A percentile compares a stretch with the other conserved stretches of the same genome.
Conservation (phyloP, 2,797 vertebrate genomes). For the Phrynocephalus vlangalii region DNA sequence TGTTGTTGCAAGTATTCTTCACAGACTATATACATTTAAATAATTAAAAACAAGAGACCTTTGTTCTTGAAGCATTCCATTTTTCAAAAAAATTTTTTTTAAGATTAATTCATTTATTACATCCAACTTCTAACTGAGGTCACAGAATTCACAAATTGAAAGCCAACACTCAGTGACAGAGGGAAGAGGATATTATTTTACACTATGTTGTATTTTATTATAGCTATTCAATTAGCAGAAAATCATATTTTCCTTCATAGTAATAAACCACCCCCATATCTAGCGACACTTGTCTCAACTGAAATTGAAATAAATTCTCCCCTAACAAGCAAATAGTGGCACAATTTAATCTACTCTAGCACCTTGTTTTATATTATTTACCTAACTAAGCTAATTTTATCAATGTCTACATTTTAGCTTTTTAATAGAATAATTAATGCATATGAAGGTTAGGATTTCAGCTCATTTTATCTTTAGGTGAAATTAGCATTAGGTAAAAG, state of each 20-base stretch:
- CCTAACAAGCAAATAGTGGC: slow-evolving; percentile 26
- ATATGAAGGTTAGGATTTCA: slow-evolving; percentile 48
- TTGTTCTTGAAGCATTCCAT: not conserved
- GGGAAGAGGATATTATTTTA: not conserved
- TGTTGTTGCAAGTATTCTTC: not conserved
- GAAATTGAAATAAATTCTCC: slow-evolving; percentile 42
- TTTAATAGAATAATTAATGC: slow-evolving; percentile 34
- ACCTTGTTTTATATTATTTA: slow-evolving; percentile 36
- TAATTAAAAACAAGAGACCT: not conserved
- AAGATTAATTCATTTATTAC: not conserved
- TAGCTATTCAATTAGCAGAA: slow-evolving; percentile 29
- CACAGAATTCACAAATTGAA: not conserved
- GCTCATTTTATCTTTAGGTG: slow-evolving; percentile 1
- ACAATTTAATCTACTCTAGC: slow-evolving; percentile 49
- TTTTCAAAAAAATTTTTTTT: not conserved
- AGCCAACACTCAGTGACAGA: not conserved
- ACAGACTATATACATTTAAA: not conserved
- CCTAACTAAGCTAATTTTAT: slow-evolving; percentile 27
- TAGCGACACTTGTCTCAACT: not conserved
- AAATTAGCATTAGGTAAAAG: slow-evolving; percentile 36
- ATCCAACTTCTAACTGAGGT: not conserved
- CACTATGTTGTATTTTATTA: slow-evolving; percentile 2
- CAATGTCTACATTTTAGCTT: slow-evolving; percentile 39
- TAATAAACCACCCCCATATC: slow-evolving; percentile 24
- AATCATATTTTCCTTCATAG: slow-evolving; percentile 17